Evolutionary conservation across 1,140 invertebrate species (phyloP).

Genomic region (Gonatopus flavifemur): DNA sequence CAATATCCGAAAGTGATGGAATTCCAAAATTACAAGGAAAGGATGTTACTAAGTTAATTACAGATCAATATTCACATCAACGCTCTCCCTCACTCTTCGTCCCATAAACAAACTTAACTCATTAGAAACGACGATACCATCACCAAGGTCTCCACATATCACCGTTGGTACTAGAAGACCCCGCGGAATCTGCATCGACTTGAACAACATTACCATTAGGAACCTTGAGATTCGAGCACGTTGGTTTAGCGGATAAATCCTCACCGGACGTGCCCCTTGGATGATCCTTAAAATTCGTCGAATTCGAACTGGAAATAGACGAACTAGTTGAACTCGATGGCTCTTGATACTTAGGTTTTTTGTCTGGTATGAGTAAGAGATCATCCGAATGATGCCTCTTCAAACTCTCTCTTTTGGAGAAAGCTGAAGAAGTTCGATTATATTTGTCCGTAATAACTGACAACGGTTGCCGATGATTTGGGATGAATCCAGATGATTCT

Average conservation of each 20-base stretch:
- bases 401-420: conserved; percentile 29
- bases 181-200: conserved; percentile 35
- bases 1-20: no score
- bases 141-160: conserved; percentile 61
- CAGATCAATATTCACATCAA: no score
- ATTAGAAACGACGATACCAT: conserved; percentile 29
- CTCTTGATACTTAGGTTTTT: conserved; percentile 44
- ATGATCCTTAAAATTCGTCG: conserved; percentile 25
- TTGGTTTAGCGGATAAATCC: conserved; percentile 38
- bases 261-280: conserved; percentile 35
- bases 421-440: conserved; percentile 27
- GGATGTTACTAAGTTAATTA: no score
- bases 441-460: conserved; percentile 55
- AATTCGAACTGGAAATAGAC: no score
- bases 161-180: conserved; percentile 39
- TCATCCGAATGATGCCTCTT: conserved; percentile 47
- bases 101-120: not conserved
- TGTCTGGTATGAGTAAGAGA: conserved; percentile 47
- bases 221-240: conserved; percentile 25
- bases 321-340: conserved; percentile 30
- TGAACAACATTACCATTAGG: conserved; percentile 38
- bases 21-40: no score
- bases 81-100: no score
- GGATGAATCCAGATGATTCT: conserved; percentile 7
- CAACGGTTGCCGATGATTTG: conserved; percentile 43